These are phyloP conservation scores for Selene dorsalis DNA, from an alignment of 2,797 vertebrate genomes.

Conservation along the genomic window DNA sequence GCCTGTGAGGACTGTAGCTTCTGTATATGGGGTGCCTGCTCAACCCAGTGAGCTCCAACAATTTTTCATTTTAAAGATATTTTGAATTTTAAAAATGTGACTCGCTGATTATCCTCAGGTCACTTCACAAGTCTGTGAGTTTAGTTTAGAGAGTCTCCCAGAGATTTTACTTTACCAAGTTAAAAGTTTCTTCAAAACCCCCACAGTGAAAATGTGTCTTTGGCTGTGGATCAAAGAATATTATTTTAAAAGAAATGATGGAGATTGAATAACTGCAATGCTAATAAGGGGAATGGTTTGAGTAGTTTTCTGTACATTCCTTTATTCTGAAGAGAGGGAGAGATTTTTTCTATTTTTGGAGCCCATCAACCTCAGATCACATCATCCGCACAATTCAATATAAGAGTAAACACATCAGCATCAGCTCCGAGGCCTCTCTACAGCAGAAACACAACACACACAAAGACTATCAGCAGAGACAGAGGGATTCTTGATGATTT, in stretches of 20 bases:
- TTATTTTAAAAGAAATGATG: conserved; percentile 55
- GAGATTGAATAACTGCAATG: conserved; percentile 75
- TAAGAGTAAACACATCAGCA: conserved; percentile 68
- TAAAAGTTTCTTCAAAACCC: conserved; percentile 47
- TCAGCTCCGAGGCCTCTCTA: conserved; percentile 67
- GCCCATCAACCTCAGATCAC: conserved; percentile 70
- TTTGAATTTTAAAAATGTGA: neutral
- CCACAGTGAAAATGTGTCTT: conserved; percentile 50
- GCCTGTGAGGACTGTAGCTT: too few species aligned
- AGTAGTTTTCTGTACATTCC: conserved; percentile 69
- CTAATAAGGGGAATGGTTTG: conserved; percentile 69
- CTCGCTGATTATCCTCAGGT: neutral
- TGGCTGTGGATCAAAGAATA: conserved; percentile 62
- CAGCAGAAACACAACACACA: conserved; percentile 65
- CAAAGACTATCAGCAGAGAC: conserved; percentile 66
- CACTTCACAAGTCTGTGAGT: neutral
- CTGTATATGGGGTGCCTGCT: too few species aligned
- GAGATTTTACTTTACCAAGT: conserved; percentile 19
- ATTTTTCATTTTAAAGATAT: neutral
- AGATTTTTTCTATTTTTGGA: conserved; percentile 63
- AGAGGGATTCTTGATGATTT: conserved; percentile 78
- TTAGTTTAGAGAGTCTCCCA: neutral
- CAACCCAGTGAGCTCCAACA: too few species aligned
- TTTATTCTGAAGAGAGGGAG: conserved; percentile 61
- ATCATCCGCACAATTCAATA: conserved; percentile 72